Evolutionary conservation across 2,797 vertebrate species (phyloP), one percentile per base, ranked within the genome.

Genomic region (Eulemur coronatus): DNA sequence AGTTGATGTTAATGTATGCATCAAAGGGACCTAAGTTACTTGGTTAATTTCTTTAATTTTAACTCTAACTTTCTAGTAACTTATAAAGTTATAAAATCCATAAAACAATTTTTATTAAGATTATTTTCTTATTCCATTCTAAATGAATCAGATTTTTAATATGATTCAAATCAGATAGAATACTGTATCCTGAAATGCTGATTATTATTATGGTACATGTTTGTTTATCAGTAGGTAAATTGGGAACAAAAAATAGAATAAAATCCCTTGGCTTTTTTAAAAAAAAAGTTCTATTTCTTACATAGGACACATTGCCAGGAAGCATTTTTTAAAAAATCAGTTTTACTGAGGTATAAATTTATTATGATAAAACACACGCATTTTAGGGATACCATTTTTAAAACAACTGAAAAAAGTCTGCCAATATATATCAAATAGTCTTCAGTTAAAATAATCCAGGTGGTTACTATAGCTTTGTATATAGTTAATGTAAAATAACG

Each of bases 71-170:
- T 97, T 86, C 76, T 84, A 73, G 33, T 88, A 90, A 81, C 15
- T 46, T 73, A 57, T 65, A 88, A 89, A 92, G 38, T 81, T 82
- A 55, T 48, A 65, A 95, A 76, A 55, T 67, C 33, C 5, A 63
- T 70, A 88, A 89, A 89, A 55, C 35, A 82, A 33, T 92, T 92
- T 95, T 96, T 20, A 89, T 73, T 89, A 69, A 22, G 4, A 20
- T 89, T 86, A 38, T 63, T 86, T 96, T 93, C 67, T 86, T 94
- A 94, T 88, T 89, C 18, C 6, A 48, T 79, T 84, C 46, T 90
- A 84, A 72, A n/a, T 57, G 63, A 92, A 79, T 96, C 43, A 79
- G 52, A 93, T 89, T 86, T 7, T 73, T 92, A 91, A 18, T 61
- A 73, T 89, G 80, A 92, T 50, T 96, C 38, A 82, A 38, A 30